Conservation (phyloP, 2,113 vertebrate species). For the Cyrtonyx montezumae region DNA sequence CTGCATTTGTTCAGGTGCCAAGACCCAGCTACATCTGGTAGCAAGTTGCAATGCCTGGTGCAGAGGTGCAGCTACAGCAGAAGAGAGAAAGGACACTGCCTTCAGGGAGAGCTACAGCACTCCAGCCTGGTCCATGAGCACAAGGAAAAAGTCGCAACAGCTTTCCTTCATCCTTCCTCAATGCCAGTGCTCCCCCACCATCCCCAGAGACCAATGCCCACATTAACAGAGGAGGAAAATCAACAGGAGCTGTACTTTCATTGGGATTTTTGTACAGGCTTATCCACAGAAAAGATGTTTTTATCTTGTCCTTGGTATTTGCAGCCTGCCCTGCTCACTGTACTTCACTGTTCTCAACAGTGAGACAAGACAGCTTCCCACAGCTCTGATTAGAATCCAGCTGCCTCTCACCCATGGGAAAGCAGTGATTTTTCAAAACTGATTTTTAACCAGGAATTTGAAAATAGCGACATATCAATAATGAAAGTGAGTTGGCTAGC, state of each 20-base stretch:
- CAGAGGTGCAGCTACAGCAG: background rate
- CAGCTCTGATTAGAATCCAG: background rate
- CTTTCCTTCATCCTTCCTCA: background rate
- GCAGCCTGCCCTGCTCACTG: background rate
- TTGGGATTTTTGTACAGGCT: background rate
- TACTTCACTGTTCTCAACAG: background rate
- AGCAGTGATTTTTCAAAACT: background rate
- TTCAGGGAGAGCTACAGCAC: background rate
- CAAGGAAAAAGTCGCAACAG: background rate
- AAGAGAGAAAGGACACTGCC: background rate
- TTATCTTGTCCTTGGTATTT: background rate
- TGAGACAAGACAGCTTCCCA: background rate
- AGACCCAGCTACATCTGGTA: background rate
- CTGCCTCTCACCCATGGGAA: background rate
- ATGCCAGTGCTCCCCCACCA: background rate
- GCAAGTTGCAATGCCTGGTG: background rate
- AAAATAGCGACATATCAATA: background rate
- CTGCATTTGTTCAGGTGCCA: background rate
- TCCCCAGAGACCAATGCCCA: background rate
- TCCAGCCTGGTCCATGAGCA: background rate
- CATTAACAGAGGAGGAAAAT: background rate
- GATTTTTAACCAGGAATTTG: background rate
- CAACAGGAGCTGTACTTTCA: background rate
- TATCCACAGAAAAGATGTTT: background rate
- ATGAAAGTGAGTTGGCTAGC: background rate